Conservation (phyloP, 1,140 invertebrate genomes). For the Psilanteris sp. region DNA sequence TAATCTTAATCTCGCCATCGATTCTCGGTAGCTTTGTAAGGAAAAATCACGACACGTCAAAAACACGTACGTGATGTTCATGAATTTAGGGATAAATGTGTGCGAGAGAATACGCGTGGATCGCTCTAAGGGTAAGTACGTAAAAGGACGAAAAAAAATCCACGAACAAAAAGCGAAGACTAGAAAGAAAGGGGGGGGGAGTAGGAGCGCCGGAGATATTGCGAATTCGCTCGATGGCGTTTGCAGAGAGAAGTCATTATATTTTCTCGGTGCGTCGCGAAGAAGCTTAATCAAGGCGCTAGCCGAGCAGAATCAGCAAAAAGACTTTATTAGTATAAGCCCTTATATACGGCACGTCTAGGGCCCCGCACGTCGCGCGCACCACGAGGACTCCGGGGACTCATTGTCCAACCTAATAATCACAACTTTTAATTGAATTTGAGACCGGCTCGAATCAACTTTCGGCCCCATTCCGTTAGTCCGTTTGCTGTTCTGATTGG, state of each 20-base stretch:
- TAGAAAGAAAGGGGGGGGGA: constrained; percentile 1
- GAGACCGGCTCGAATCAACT: constrained; percentile 75
- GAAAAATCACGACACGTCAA: constrained; percentile 67
- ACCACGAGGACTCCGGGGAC: constrained; percentile 68
- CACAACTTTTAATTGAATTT: constrained; percentile 80
- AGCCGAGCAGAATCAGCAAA: constrained; percentile 80
- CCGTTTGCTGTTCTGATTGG: constrained; percentile 68
- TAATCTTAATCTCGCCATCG: constrained; percentile 47
- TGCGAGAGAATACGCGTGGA: constrained; percentile 36
- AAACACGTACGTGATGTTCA: constrained; percentile 65
- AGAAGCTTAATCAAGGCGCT: constrained; percentile 79
- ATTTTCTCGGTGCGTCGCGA: constrained; percentile 78
- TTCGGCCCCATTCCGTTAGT: constrained; percentile 64
- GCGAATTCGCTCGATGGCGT: constrained; percentile 68
- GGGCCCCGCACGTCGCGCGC: constrained; percentile 54
- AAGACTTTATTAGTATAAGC: constrained; percentile 77
- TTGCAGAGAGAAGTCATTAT: constrained; percentile 79
- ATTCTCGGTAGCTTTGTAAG: constrained; percentile 37
- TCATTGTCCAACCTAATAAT: constrained; percentile 80
- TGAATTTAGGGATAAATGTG: constrained; percentile 51
- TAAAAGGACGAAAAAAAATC: constrained; percentile 37
- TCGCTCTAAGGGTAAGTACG: constrained; percentile 53
- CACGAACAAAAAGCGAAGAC: no score
- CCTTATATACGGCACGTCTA: constrained; percentile 51
- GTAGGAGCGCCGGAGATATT: constrained; percentile 31